Percentiles rank a stretch among this genome's conserved stretches.
Conservation (phyloP, 2,888 invertebrate species). For the Nymphalis c-album region DNA sequence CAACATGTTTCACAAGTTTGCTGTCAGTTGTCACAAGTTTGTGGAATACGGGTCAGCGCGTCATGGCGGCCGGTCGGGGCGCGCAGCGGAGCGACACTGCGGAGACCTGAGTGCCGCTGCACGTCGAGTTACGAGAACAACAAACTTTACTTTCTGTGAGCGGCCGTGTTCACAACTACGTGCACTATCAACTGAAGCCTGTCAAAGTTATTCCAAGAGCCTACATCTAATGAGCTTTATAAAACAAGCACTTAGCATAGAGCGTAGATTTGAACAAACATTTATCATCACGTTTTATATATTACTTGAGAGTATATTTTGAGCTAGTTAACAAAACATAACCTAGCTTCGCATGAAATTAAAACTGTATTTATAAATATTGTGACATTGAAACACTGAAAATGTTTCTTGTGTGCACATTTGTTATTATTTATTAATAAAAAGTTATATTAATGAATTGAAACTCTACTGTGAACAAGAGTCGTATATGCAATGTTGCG, state of each 20-base stretch:
- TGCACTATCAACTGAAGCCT: constrained; percentile 28
- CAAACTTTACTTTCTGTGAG: constrained; percentile 75
- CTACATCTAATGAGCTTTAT: neutral
- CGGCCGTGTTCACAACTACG: constrained; percentile 60
- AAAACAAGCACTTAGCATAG: neutral
- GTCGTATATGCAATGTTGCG: constrained; percentile 65
- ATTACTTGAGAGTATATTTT: neutral
- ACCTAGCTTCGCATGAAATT: neutral
- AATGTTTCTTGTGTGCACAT: neutral
- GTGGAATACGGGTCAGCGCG: constrained; percentile 53
- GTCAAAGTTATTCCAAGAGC: constrained; percentile 13
- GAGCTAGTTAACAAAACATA: neutral
- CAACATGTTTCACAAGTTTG: constrained; percentile 58
- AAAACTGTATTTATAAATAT: neutral
- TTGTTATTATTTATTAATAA: neutral
- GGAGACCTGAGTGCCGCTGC: constrained; percentile 40
- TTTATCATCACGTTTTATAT: too few relatives aligned
- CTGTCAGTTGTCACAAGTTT: constrained; percentile 37
- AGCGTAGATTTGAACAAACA: too few relatives aligned
- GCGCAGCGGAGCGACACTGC: constrained; percentile 72
- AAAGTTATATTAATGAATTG: neutral
- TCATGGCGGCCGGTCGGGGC: constrained; percentile 66
- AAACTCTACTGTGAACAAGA: constrained; percentile 56
- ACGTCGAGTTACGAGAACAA: constrained; percentile 55
- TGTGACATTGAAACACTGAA: too few relatives aligned